Percentiles rank a stretch among this genome's conserved stretches.
These are phyloP conservation scores for Momotus momota DNA, from an alignment of 2,797 vertebrate species.

Conservation along the genomic window DNA sequence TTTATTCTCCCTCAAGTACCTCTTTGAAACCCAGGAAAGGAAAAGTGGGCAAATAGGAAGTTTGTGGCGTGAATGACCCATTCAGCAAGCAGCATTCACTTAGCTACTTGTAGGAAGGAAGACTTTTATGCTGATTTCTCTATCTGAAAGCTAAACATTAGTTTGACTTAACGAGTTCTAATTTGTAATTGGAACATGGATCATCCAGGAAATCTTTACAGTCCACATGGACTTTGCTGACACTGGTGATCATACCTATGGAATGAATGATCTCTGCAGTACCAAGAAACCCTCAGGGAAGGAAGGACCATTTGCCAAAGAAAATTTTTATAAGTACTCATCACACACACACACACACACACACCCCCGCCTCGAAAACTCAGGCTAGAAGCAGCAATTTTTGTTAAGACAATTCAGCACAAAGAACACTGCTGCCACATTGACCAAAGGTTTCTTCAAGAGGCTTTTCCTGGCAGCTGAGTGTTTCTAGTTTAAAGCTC, in stretches of 20 bases:
- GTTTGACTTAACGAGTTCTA: neutral
- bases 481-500: neutral
- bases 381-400: neutral
- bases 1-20: conserved; percentile 42
- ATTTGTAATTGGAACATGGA: neutral
- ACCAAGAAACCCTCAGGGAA: neutral
- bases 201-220: neutral
- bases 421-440: neutral
- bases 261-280: neutral
- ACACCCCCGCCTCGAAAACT: too few relatives aligned
- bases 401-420: neutral
- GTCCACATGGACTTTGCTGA: neutral
- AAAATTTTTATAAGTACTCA: neutral
- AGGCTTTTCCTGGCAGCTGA: neutral
- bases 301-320: neutral
- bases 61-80: neutral
- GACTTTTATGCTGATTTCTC: neutral
- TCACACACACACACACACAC: too few relatives aligned
- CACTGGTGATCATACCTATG: neutral
- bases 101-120: neutral
- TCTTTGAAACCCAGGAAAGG: conserved; percentile 26
- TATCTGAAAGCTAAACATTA: neutral
- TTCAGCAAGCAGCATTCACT: neutral
- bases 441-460: neutral
- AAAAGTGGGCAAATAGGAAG: conserved; percentile 8